Base-by-base conservation (phyloP, 2,113 vertebrate genomes). In the Sinosuthora webbiana region DNA sequence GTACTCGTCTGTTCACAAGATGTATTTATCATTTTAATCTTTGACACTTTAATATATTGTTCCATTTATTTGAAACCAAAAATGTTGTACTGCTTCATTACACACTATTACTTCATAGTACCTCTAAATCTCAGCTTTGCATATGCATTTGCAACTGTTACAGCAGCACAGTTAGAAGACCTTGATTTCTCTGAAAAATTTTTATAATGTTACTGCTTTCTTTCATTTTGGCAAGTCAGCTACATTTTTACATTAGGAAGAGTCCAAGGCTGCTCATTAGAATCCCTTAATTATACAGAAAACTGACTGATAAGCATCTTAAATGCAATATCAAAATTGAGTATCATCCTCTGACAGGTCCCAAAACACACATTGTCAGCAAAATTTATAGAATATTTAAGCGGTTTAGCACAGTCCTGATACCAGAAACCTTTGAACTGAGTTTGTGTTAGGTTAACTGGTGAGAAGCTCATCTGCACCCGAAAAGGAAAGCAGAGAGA, bases 221-320 rank as follows among this genome's bases (percentile, higher is more conserved):
- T 6, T 59, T 62, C 11, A 4, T 73, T 89, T 68, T 60, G 8
- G 96, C 81, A 98, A 98, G 97, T 98, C 98, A 5, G 97, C 97
- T 35, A 97, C 11, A 23, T 31, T 70, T 76, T 57, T 77, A 15
- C 5, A 37, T 69, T 37, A 78, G 4, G 13, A 64, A 45, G 12
- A 69, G 18, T 74, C 35, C 19, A 42, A 64, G n/a, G 12, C 19
- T 65, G 23, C 20, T 62, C 12, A 67, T 86, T 67, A 65, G 21
- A 91, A 65, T 22, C 24, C 7, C 16, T 42, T 33, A 88, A 24
- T 75, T 88, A 60, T 30, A 22, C 8, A 55, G 49, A 90, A 85
- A 55, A 27, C 2, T 56, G 15, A 62, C 7, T 7, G 67, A 62
- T 57, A 76, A 80, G 5, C 52, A 57, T 45, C 20, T 67, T 70